Conservation (phyloP, 2,797 vertebrate species). For the Brachyalestes nurse region DNA sequence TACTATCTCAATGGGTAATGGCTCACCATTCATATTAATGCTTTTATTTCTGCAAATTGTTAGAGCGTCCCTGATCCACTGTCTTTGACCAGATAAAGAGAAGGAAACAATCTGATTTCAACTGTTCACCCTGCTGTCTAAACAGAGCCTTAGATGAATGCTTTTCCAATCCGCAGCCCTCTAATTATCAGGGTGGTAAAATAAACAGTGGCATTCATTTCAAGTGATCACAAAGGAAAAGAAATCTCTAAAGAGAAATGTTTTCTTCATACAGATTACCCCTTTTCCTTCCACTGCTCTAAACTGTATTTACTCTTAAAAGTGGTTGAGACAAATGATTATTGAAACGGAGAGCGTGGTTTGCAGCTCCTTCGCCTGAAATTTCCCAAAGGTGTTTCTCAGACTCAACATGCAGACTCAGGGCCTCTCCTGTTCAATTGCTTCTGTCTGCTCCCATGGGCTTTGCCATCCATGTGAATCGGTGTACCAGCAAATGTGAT, state of each 20-base stretch:
- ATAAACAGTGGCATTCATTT: slow-evolving; percentile 48
- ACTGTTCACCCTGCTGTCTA: slow-evolving; percentile 17
- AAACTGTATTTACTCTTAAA: slow-evolving; percentile 61
- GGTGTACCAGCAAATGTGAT: slow-evolving; percentile 51
- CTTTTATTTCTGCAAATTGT: background rate
- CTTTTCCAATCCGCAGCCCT: background rate
- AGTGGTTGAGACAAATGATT: slow-evolving; percentile 60
- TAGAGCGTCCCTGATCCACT: background rate
- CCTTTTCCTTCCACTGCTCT: slow-evolving; percentile 37
- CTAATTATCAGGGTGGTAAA: slow-evolving; percentile 19
- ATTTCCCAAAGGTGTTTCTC: slow-evolving; percentile 64
- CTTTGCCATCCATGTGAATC: slow-evolving; percentile 55
- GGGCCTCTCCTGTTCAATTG: slow-evolving; percentile 53
- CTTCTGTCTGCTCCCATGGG: slow-evolving; percentile 49
- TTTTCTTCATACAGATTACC: slow-evolving; percentile 21
- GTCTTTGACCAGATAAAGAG: background rate
- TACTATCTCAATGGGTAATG: background rate
- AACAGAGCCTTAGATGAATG: slow-evolving; percentile 4
- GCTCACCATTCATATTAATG: background rate
- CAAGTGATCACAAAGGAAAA: slow-evolving; percentile 48
- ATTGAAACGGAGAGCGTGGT: slow-evolving; percentile 51
- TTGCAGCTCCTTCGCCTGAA: slow-evolving; percentile 48
- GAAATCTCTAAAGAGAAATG: slow-evolving; percentile 27
- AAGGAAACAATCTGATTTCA: background rate
- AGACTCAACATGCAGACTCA: slow-evolving; percentile 53